Base-by-base conservation (phyloP, 1,140 invertebrate genomes). In the Scaptodrosophila lebanonensis region DNA sequence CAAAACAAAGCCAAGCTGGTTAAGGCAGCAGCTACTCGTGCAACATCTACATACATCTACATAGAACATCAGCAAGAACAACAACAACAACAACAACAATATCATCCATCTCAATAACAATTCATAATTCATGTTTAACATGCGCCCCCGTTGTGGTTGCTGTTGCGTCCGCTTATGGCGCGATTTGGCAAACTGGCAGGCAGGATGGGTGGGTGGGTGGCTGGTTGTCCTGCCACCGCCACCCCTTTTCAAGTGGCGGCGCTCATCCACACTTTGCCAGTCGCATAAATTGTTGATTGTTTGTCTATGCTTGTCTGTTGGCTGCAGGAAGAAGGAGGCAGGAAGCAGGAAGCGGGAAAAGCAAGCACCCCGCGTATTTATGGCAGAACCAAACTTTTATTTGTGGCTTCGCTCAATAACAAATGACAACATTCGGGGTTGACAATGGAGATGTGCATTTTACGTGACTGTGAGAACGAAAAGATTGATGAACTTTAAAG, bases 61-160 rank as follows among this genome's bases (percentile, higher is more conserved):
- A 39, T 38, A 22, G 3, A 2, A 20, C 9, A 17, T 17, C 40
- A 62, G 45, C 44, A 58, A 8, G 36, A 57, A 32, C 38, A 68
- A 18, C 38, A 65, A 35, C 52, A 53, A 62, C 51, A 22, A 36
- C 48, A 58, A 30, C 44, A 62, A 68, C 61, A 72, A 62, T 61
- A 68, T 66, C 73, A 85, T 85, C 83, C 83, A 85, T 85, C 83
- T 85, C 77, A 85, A 85, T 85, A 85, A 85, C 77, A 85, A 83
- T 85, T 85, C 83, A 85, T 85, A 85, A 85, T 85, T 85, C 83
- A 85, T 85, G 83, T 83, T 85, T 82, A 85, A 85, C 83, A 83
- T 76, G 71, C 66, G 60, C 65, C 48, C 64, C 49, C 66, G 12
- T 33, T 47, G 33, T 27, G 29, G 36, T 7, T 20, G 16, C 39